Evolutionary conservation across 2,888 invertebrate species (phyloP).

Genomic region (Idaea straminata): DNA sequence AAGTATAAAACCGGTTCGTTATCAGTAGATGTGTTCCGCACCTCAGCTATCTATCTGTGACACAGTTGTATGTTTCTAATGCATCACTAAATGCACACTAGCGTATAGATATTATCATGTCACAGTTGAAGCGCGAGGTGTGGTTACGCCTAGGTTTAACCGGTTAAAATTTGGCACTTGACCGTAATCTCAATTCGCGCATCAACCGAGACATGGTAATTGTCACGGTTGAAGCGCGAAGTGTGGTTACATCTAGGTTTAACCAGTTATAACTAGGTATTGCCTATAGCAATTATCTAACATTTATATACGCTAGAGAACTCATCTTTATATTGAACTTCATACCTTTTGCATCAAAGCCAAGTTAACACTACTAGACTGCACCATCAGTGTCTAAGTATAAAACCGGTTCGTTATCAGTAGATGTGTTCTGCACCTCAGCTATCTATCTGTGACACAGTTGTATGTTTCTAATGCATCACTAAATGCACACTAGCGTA

Average conservation of each 20-base stretch:
- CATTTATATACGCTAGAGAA: no score
- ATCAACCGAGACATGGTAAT: no score
- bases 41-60: constrained; percentile 10
- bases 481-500: constrained; percentile 8
- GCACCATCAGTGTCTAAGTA: neutral
- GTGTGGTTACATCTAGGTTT: no score
- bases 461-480: neutral
- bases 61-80: constrained; percentile 3
- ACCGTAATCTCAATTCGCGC: no score
- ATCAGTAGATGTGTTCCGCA: neutral
- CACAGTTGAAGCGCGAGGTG: no score
- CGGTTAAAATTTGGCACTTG: no score
- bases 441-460: constrained; percentile 13
- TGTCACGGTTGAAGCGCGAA: no score
- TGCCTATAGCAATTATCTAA: no score
- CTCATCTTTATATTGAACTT: neutral
- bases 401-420: neutral
- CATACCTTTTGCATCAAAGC: neutral
- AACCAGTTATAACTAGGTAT: no score
- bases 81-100: constrained; percentile 8
- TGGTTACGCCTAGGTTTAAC: no score
- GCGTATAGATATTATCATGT: neutral
- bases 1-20: neutral
- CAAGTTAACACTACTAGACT: neutral
- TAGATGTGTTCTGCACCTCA: neutral